These are phyloP conservation scores for Grallaria varia DNA, from an alignment of 2,113 vertebrate genomes.

Conservation along the genomic window DNA sequence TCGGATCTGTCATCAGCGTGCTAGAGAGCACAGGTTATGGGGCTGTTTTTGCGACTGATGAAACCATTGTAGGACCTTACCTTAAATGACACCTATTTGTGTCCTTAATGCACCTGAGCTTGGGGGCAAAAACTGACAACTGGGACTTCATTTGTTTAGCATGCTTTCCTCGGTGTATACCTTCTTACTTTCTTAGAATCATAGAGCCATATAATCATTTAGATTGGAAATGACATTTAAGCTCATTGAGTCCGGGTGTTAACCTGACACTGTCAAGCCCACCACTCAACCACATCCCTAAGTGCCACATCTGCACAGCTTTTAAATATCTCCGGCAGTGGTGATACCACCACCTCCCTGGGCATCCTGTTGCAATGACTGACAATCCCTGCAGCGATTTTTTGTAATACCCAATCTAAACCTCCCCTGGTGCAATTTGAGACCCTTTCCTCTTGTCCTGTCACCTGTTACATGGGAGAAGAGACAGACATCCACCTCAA, in stretches of 20 bases:
- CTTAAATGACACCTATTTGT: too few species aligned
- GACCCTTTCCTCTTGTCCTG: not conserved
- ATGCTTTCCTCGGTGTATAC: not conserved
- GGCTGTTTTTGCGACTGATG: too few species aligned
- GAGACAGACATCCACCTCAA: not conserved
- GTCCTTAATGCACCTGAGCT: not conserved
- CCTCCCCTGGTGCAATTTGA: not conserved
- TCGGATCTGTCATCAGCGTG: too few species aligned
- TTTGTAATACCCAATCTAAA: not conserved
- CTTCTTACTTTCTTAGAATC: not conserved
- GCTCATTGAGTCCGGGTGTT: not conserved
- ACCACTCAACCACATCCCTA: not conserved
- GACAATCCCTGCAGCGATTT: not conserved
- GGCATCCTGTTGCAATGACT: not conserved
- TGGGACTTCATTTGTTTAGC: not conserved
- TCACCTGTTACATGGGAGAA: not conserved
- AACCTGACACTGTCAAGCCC: not conserved
- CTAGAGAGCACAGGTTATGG: too few species aligned
- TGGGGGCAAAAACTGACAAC: accelerated
- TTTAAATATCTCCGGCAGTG: not conserved
- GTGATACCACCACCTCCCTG: not conserved
- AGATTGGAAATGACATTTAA: not conserved
- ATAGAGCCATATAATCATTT: not conserved
- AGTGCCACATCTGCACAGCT: not conserved
- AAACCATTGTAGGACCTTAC: too few species aligned